Conservation (phyloP, 2,888 invertebrate genomes). For the Plebejus anna region DNA sequence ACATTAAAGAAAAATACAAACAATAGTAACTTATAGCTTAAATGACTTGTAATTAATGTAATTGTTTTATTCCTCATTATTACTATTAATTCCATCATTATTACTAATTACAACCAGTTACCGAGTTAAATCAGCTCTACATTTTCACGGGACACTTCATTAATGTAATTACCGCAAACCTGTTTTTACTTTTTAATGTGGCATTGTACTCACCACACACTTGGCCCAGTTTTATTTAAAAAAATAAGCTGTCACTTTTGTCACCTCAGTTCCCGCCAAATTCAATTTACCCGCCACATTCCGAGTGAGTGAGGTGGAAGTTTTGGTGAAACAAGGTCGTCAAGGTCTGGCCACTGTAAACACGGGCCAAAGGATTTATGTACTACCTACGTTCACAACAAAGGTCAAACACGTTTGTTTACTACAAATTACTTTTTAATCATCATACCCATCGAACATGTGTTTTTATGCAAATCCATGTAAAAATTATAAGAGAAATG, state of each 20-base stretch:
- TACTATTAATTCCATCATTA: neutral
- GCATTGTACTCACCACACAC: neutral
- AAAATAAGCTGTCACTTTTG: neutral
- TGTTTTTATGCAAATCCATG: neutral
- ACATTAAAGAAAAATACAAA: too few species aligned
- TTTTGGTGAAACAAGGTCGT: slow-evolving; percentile 11
- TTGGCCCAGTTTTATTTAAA: neutral
- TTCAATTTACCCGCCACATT: neutral
- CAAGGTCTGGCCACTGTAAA: slow-evolving; percentile 18
- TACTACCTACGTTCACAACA: neutral
- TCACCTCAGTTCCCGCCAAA: neutral
- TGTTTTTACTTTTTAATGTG: neutral
- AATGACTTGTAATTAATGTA: too few species aligned
- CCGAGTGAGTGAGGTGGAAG: neutral
- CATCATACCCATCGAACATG: neutral
- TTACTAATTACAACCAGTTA: neutral
- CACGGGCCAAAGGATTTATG: slow-evolving; percentile 13
- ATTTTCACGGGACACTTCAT: neutral
- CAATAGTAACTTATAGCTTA: too few species aligned
- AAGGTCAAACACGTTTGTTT: neutral
- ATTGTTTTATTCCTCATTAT: too few species aligned
- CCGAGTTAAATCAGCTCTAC: neutral
- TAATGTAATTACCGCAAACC: neutral
- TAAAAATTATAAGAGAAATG: too few species aligned
- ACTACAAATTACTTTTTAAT: neutral